Evolutionary conservation across 2,113 vertebrate species (phyloP).

Genomic region (Perca fluviatilis): DNA sequence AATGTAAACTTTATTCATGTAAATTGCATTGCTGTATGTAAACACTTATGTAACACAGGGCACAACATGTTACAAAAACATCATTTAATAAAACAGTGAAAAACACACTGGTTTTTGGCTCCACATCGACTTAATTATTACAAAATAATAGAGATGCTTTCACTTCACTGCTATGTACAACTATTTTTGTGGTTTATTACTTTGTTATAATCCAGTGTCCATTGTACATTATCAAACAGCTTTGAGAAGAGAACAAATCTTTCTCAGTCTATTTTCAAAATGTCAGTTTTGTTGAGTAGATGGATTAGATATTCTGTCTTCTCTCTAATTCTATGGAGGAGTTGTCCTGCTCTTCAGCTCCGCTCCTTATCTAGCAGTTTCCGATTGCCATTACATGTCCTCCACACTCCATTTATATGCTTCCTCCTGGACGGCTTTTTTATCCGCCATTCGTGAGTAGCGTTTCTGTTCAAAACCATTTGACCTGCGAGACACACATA

Average conservation of each 20-base stretch:
- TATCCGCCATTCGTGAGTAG: slow-evolving; percentile 90
- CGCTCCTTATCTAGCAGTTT: not conserved
- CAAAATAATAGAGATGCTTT: slow-evolving; percentile 38
- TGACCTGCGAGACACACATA: slow-evolving; percentile 83
- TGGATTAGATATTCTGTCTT: not conserved
- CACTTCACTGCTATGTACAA: slow-evolving; percentile 49
- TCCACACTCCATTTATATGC: slow-evolving; percentile 99
- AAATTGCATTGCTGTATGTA: not conserved
- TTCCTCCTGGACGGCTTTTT: slow-evolving; percentile 91
- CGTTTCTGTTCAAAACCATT: slow-evolving; percentile 96
- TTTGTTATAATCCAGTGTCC: not conserved
- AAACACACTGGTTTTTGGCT: slow-evolving; percentile 23
- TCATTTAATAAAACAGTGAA: slow-evolving; percentile 67
- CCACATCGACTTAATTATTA: slow-evolving; percentile 28
- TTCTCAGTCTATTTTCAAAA: slow-evolving; percentile 8
- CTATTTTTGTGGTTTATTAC: not conserved
- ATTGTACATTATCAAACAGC: slow-evolving; percentile 23
- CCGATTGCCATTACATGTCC: slow-evolving; percentile 87
- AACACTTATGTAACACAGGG: slow-evolving; percentile 4
- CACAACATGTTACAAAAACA: slow-evolving; percentile 55
- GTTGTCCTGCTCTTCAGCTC: not conserved
- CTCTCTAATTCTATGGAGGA: not conserved
- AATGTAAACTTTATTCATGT: not conserved
- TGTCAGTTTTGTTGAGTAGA: not conserved
- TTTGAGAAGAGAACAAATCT: slow-evolving; percentile 2